phyloP scores from a whole-genome alignment of 2,113 vertebrate genomes.

The Riparia riparia region DNA sequence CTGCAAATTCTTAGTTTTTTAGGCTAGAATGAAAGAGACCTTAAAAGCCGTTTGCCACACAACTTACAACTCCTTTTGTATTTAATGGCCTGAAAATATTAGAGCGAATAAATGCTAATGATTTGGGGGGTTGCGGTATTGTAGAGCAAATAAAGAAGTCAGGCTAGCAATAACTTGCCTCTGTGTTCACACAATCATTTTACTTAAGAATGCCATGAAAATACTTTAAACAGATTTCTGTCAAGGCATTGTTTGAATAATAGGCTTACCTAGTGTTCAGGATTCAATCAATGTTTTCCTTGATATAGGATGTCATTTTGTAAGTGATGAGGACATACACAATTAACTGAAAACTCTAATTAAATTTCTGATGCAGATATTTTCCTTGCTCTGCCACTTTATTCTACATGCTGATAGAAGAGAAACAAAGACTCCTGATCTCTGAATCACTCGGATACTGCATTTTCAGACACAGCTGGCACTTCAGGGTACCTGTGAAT shows the following conservation, averaged over 20 bases:
- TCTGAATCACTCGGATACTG: background rate
- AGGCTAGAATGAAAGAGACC: background rate
- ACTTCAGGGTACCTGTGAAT: slow-evolving; percentile 33
- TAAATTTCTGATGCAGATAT: background rate
- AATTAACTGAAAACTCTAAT: slow-evolving; percentile 33
- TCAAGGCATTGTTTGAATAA: slow-evolving; percentile 14
- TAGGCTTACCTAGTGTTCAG: slow-evolving; percentile 2
- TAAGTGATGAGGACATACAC: background rate
- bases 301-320: background rate
- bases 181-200: slow-evolving; percentile 19
- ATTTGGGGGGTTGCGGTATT: background rate
- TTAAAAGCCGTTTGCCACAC: background rate
- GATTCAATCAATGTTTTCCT: slow-evolving; percentile 8
- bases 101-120: slow-evolving; percentile 22
- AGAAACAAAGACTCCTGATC: background rate
- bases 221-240: slow-evolving; percentile 41
- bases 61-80: background rate
- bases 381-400: background rate
- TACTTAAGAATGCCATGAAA: slow-evolving; percentile 28
- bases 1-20: slow-evolving; percentile 6
- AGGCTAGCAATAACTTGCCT: background rate
- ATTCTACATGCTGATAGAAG: background rate
- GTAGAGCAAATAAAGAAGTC: slow-evolving; percentile 42
- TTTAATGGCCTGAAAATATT: slow-evolving; percentile 30
- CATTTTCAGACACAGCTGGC: background rate